A percentile compares a stretch with the other conserved stretches of the same genome.
These are phyloP conservation scores for Agrochola circellaris DNA, from an alignment of 2,888 invertebrate genomes.

Conservation along the genomic window DNA sequence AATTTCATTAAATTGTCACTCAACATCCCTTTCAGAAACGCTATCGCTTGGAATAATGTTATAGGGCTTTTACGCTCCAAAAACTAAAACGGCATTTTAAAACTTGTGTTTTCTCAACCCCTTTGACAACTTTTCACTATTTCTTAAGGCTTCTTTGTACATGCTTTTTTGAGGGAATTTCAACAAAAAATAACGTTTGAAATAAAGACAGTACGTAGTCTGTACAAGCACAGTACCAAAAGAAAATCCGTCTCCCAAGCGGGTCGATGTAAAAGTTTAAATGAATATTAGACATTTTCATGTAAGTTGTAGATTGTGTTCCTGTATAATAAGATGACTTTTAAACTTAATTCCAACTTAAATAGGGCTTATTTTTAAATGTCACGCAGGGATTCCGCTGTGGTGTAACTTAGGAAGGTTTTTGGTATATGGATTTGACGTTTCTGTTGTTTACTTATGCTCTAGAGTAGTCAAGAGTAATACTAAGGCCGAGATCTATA, in stretches of 20 bases:
- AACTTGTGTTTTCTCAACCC: neutral
- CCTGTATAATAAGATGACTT: constrained; percentile 84
- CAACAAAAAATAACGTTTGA: neutral
- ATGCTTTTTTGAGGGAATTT: no score
- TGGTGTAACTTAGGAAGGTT: constrained; percentile 1
- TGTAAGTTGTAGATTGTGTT: constrained; percentile 85
- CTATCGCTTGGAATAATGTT: neutral
- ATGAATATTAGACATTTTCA: constrained; percentile 82
- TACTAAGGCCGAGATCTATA: neutral
- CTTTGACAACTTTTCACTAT: no score
- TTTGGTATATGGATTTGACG: neutral
- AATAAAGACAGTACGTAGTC: neutral
- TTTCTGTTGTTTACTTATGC: neutral
- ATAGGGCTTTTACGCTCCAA: neutral
- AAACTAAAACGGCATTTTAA: neutral
- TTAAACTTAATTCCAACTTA: constrained; percentile 81
- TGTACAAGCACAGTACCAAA: constrained; percentile 47
- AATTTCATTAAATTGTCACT: no score
- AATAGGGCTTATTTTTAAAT: constrained; percentile 79
- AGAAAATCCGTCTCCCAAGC: constrained; percentile 71
- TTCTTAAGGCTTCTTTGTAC: no score
- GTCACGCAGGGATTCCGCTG: constrained; percentile 2
- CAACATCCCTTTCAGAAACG: no score
- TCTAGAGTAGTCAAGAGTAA: neutral
- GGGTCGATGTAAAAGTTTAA: constrained; percentile 77